These are phyloP conservation scores for Heliocidaris erythrogramma DNA, from an alignment of 35 echinoderm and acorn worm genomes.

Conservation along the genomic window DNA sequence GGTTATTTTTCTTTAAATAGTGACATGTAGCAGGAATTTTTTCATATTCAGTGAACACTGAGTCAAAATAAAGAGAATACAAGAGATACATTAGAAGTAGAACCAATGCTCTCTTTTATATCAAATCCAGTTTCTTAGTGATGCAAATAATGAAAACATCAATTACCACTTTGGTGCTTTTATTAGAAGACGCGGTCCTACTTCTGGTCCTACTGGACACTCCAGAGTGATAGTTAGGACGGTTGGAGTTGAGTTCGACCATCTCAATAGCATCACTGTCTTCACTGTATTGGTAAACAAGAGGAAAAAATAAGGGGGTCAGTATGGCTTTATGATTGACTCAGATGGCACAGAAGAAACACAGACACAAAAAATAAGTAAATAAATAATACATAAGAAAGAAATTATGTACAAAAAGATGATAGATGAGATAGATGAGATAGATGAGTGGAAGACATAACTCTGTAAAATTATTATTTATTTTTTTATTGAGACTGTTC, in stretches of 20 bases:
- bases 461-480: too few species aligned
- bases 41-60: background rate
- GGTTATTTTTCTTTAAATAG: too few species aligned
- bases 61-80: background rate
- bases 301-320: background rate
- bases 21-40: background rate
- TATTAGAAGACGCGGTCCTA: slow-evolving; percentile 19
- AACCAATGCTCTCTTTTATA: background rate
- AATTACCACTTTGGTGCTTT: slow-evolving; percentile 43
- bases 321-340: background rate
- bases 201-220: background rate
- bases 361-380: too few species aligned
- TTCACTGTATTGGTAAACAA: slow-evolving; percentile 51
- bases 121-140: background rate
- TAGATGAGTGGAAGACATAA: background rate
- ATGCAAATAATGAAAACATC: background rate
- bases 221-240: slow-evolving; percentile 46
- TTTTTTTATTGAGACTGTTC: too few species aligned
- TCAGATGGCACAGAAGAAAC: background rate
- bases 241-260: slow-evolving; percentile 68
- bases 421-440: background rate
- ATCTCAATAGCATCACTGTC: slow-evolving; percentile 77
- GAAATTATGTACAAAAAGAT: too few species aligned
- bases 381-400: too few species aligned
- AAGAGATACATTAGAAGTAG: background rate